phyloP scores from a whole-genome alignment of 2,888 invertebrate genomes.

The Hecatera dysodea region DNA sequence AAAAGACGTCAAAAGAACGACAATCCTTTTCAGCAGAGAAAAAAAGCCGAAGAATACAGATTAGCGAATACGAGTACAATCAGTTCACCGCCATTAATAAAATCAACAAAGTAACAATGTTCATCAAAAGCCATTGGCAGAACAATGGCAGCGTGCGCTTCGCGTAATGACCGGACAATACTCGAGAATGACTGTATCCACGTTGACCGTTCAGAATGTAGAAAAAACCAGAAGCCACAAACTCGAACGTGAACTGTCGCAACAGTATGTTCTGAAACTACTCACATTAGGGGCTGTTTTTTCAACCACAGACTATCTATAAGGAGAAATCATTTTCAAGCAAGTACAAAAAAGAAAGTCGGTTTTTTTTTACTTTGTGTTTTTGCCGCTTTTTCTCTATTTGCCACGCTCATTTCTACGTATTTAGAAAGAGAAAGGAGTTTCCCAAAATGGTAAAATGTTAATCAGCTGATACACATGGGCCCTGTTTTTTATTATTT shows the following conservation, averaged over 20 bases:
- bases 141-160: slow-evolving; percentile 75
- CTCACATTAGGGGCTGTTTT: neutral
- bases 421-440: too few relatives aligned
- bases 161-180: slow-evolving; percentile 73
- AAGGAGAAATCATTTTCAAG: too few relatives aligned
- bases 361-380: too few relatives aligned
- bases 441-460: too few relatives aligned
- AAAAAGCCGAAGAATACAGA: slow-evolving; percentile 43
- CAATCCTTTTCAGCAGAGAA: slow-evolving; percentile 29
- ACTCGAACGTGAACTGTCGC: neutral
- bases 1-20: slow-evolving; percentile 13
- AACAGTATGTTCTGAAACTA: neutral
- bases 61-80: slow-evolving; percentile 61
- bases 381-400: too few relatives aligned
- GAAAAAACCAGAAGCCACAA: slow-evolving; percentile 9
- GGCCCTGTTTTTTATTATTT: too few relatives aligned
- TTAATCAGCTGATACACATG: too few relatives aligned
- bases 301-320: too few relatives aligned
- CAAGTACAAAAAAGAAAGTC: too few relatives aligned
- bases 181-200: slow-evolving; percentile 28
- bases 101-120: slow-evolving; percentile 81
- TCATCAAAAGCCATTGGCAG: slow-evolving; percentile 81
- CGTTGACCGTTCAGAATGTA: slow-evolving; percentile 6
- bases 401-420: too few relatives aligned
- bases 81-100: slow-evolving; percentile 76